Conservation (phyloP, 1,140 invertebrate species). For the Globodera ellingtonae region DNA sequence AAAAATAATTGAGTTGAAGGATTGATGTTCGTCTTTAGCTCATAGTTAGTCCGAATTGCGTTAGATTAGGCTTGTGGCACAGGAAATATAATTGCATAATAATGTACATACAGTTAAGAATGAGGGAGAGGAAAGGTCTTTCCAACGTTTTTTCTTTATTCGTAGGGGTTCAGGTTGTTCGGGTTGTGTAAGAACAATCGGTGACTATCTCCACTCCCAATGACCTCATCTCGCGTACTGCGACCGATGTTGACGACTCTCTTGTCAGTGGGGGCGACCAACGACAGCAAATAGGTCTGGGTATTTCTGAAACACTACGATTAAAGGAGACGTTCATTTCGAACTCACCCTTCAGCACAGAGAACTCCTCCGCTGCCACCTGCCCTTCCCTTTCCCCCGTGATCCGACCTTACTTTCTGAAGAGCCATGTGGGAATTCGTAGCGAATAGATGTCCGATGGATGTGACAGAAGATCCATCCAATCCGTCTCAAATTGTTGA, state of each 20-base stretch:
- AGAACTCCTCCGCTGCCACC: not conserved
- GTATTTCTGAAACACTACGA: slow-evolving; percentile 18
- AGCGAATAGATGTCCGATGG: not conserved
- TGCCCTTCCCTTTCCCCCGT: not conserved
- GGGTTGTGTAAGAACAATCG: not conserved
- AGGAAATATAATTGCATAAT: not conserved
- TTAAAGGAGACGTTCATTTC: not conserved
- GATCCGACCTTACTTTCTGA: not conserved
- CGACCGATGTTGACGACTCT: slow-evolving; percentile 19
- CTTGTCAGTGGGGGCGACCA: slow-evolving; percentile 33
- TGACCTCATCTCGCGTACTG: not conserved
- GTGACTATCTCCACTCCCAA: not conserved
- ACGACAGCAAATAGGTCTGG: slow-evolving; percentile 33
- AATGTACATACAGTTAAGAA: not conserved
- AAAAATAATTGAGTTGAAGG: not conserved
- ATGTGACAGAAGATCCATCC: not conserved
- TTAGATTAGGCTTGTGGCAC: not conserved
- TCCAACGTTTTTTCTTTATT: not conserved
- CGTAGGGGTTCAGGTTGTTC: not conserved
- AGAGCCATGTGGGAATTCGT: not conserved
- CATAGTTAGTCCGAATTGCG: not conserved
- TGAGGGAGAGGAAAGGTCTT: not conserved
- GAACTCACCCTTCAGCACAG: slow-evolving; percentile 12
- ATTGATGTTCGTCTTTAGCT: too few species aligned
- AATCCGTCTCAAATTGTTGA: not conserved